Conservation (phyloP, 2,113 vertebrate species). For the Chloroceryle aenea region DNA sequence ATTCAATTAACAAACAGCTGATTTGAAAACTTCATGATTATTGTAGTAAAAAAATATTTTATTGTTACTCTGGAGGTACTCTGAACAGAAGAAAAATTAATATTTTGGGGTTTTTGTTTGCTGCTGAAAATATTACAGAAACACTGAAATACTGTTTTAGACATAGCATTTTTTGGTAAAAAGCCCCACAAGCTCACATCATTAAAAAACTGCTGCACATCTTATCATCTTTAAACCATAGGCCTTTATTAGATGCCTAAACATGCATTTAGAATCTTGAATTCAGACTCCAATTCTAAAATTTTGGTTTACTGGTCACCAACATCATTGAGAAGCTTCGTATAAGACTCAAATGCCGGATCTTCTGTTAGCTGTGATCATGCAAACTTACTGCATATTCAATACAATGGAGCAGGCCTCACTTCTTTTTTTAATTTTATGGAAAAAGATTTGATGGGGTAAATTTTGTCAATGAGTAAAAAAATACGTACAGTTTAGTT, state of each 20-base stretch:
- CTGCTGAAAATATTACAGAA: not conserved
- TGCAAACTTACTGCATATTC: not conserved
- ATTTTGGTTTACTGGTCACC: not conserved
- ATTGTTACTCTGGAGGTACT: not conserved
- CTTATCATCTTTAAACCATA: not conserved
- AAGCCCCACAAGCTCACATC: fast-evolving
- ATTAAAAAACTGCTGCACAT: not conserved
- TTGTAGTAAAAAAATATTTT: not conserved
- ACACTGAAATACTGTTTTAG: not conserved
- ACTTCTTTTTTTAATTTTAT: not conserved
- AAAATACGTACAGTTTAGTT: not conserved
- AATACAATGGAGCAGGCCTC: not conserved
- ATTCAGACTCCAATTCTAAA: not conserved
- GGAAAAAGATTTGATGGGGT: not conserved
- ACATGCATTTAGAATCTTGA: not conserved
- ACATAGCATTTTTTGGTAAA: fast-evolving
- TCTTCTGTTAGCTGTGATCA: not conserved
- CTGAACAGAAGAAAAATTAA: not conserved
- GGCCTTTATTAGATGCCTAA: not conserved
- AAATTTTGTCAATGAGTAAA: not conserved
- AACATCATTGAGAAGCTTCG: not conserved
- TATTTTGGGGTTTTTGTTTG: not conserved
- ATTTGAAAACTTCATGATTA: not conserved
- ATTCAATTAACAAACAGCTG: not conserved
- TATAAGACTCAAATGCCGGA: not conserved